Base-by-base conservation (phyloP, 2,113 vertebrate genomes). In the Triplophysa dalaica region DNA sequence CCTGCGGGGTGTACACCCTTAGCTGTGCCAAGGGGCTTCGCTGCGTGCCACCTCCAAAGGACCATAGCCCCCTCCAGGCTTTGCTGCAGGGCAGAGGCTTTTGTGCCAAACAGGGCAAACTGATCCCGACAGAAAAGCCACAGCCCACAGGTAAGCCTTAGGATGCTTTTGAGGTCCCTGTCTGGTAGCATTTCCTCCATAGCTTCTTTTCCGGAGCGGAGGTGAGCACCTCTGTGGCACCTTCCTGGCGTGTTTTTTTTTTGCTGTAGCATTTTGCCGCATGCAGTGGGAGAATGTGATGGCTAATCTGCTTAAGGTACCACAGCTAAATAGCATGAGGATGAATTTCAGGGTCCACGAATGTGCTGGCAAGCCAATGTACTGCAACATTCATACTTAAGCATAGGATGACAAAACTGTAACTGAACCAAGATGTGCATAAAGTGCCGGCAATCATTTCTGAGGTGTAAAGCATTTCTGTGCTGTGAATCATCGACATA, bases 1-100 rank as follows among this genome's bases (percentile, higher is more conserved):
- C 93, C 48, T 93, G 94, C 70, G 93, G 92, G 1, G 93, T 94
- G 74, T 93, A 94, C 86, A 93, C 92, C 38, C 83, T 92, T 76
- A 91, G 90, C 87, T 95, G 94, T 84, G 91, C 91, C 86, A 91
- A 84, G 70, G 93, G 93, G 70, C 91, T 95, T 78, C 93, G 93
- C 83, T 95, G 94, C 79, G 85, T 93, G 45, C 94, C 94, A 16
- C 92, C 91, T 21, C 89, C 90, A 3, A 83, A 88, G 24, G 93
- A 94, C 67, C 90, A 88, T 83, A 91, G 93, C 85, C 94, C 94
- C 33, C 89, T 94, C 26, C 94, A 94, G 85, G 93, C 94, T 82
- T 89, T 94, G 88, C 89, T 94, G 85, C 93, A 93, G 83, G 93
- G 93, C 82, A 88, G 90, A 82, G 94, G 93, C 75, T 70, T 92